Conservation (phyloP, 2,797 vertebrate genomes). For the Gila robusta region DNA sequence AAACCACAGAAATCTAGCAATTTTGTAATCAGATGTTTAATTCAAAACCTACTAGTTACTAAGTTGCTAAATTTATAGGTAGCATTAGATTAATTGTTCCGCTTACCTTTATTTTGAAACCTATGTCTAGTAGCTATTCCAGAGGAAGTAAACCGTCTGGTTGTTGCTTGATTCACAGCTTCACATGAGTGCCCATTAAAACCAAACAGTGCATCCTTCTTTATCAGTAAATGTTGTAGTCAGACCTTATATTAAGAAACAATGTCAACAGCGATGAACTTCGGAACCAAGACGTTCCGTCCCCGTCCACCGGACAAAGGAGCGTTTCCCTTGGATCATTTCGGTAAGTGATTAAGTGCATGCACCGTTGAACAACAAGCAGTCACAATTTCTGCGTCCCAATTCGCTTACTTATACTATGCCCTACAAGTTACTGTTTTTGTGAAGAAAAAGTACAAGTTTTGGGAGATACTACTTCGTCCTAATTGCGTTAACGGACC, state of each 20-base stretch:
- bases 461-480: no score
- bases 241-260: background rate
- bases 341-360: conserved; percentile 71
- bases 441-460: background rate
- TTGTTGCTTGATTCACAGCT: background rate
- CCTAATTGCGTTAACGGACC: background rate
- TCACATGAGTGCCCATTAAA: background rate
- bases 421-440: background rate
- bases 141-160: conserved; percentile 2
- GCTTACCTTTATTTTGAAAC: conserved; percentile 33
- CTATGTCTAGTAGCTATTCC: no score
- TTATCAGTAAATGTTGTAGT: background rate
- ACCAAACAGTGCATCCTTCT: background rate
- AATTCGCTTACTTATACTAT: background rate
- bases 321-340: conserved; percentile 85
- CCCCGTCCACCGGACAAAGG: conserved; percentile 85
- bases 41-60: background rate
- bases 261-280: conserved; percentile 88
- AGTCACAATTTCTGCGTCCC: background rate
- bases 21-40: background rate
- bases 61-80: background rate
- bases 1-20: background rate
- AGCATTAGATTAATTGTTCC: background rate
- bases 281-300: conserved; percentile 81
- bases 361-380: background rate